phyloP scores from a whole-genome alignment of 2,113 vertebrate species.

The Apaloderma vittatum region DNA sequence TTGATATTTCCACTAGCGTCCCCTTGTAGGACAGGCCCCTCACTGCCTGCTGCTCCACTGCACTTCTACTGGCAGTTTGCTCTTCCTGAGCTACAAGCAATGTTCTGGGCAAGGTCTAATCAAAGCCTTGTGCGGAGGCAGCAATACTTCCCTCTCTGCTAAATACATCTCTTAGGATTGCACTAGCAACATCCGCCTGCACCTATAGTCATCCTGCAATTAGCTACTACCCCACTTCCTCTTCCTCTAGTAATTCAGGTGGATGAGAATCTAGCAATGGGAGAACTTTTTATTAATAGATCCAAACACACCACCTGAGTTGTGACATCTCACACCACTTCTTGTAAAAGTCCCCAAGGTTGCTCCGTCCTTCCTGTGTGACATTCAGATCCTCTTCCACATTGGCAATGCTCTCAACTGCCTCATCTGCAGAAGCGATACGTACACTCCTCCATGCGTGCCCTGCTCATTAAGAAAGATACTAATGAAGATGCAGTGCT shows the following conservation, averaged over 20 bases:
- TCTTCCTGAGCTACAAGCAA: not conserved
- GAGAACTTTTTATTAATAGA: not conserved
- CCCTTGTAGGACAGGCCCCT: not conserved
- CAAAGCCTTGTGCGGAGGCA: rapidly evolving
- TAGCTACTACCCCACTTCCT: not conserved
- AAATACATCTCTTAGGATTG: not conserved
- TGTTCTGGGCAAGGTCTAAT: not conserved
- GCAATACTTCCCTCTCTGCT: not conserved
- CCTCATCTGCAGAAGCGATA: not conserved
- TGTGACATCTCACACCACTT: not conserved
- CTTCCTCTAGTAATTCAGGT: not conserved
- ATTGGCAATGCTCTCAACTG: not conserved
- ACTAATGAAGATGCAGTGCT: not conserved
- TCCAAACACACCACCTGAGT: not conserved
- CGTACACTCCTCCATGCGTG: not conserved
- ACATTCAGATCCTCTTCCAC: not conserved
- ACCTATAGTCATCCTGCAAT: not conserved
- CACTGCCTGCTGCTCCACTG: not conserved
- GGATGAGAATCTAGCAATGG: not conserved
- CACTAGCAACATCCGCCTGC: not conserved
- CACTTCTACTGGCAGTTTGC: not conserved
- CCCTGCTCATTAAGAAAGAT: not conserved
- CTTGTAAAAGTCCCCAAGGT: not conserved
- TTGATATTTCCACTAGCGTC: not conserved
- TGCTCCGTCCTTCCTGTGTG: not conserved